Evolutionary conservation across 2,797 vertebrate genomes (phyloP).

Genomic region (Danio jaintianensis): DNA sequence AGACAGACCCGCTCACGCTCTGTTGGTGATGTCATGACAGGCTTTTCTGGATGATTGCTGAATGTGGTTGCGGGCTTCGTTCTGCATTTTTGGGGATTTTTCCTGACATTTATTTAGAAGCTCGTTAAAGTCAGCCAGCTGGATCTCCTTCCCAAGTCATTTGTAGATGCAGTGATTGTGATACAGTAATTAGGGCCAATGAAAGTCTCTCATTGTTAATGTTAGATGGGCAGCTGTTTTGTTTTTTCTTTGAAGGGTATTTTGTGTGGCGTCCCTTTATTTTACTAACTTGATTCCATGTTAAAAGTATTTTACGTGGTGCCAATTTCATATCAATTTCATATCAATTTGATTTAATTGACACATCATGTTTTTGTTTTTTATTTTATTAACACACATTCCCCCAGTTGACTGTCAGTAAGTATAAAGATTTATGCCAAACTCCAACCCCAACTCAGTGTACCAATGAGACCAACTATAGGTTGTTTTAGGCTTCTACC

Average conservation of each 20-base stretch:
- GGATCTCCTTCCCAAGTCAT: slow-evolving; percentile 34
- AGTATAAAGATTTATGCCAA: too few relatives aligned
- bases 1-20: slow-evolving; percentile 44
- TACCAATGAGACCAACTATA: too few relatives aligned
- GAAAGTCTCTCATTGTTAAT: slow-evolving; percentile 17
- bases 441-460: too few relatives aligned
- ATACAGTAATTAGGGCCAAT: not conserved
- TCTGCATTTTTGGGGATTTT: slow-evolving; percentile 57
- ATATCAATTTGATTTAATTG: too few relatives aligned
- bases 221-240: slow-evolving; percentile 56
- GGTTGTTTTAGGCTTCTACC: too few relatives aligned
- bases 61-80: slow-evolving; percentile 50
- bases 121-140: slow-evolving; percentile 26
- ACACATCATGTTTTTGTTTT: too few relatives aligned
- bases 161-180: slow-evolving; percentile 19
- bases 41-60: slow-evolving; percentile 33
- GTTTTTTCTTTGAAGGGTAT: slow-evolving; percentile 56
- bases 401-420: too few relatives aligned
- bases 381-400: too few relatives aligned
- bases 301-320: not conserved
- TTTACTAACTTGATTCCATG: not conserved
- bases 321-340: not conserved
- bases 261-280: slow-evolving; percentile 40
- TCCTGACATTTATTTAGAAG: slow-evolving; percentile 22
- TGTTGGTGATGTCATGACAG: slow-evolving; percentile 56